Evolutionary conservation across 2,888 invertebrate species (phyloP).

Genomic region (Drosophila ezoana): DNA sequence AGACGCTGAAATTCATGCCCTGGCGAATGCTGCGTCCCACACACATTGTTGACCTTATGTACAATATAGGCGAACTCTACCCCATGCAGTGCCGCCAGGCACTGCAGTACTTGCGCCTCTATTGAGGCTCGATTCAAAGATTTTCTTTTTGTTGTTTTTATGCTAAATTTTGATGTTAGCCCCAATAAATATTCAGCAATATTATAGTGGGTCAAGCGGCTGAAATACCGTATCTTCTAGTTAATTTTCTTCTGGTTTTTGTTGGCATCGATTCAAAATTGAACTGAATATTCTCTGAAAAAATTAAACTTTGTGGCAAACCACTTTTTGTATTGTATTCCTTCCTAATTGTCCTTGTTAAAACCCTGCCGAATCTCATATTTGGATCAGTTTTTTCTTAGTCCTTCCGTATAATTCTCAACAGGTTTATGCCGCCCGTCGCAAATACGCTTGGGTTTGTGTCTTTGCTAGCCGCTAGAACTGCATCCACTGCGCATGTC

Average conservation of each 20-base stretch:
- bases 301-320: too few species aligned
- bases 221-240: background rate
- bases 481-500: slow-evolving; percentile 54
- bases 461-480: slow-evolving; percentile 6
- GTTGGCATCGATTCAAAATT: too few species aligned
- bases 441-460: slow-evolving; percentile 20
- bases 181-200: background rate
- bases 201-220: background rate
- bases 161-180: slow-evolving; percentile 28
- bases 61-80: slow-evolving; percentile 79
- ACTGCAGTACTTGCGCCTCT: slow-evolving; percentile 76
- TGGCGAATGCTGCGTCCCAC: slow-evolving; percentile 87
- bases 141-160: slow-evolving; percentile 1
- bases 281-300: too few species aligned
- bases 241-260: background rate
- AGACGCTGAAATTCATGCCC: slow-evolving; percentile 83
- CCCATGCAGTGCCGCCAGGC: slow-evolving; percentile 83
- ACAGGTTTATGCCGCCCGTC: background rate
- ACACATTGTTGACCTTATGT: slow-evolving; percentile 88
- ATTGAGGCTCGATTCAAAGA: slow-evolving; percentile 34
- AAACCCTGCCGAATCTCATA: too few species aligned
- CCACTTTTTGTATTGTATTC: too few species aligned
- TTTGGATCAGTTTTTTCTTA: too few species aligned
- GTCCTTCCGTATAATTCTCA: background rate
- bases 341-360: too few species aligned